Conservation (phyloP, 2,888 invertebrate species). For the Falcaria lacertinaria region DNA sequence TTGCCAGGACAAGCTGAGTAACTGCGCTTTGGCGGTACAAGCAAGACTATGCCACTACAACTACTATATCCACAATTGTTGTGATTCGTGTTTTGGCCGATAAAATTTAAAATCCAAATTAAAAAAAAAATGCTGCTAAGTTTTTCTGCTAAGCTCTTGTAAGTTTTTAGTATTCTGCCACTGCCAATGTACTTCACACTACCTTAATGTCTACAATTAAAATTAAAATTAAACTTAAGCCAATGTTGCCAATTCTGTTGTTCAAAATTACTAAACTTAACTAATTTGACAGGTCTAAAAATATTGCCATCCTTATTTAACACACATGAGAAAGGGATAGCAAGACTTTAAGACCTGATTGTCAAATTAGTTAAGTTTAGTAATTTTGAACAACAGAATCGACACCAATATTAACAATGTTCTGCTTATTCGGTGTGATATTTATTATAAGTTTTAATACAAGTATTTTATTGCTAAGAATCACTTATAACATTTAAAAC, state of each 20-base stretch:
- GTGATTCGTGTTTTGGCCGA: conserved; percentile 81
- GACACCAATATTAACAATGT: no score
- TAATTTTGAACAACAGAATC: no score
- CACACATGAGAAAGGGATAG: no score
- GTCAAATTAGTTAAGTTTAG: no score
- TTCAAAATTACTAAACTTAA: no score
- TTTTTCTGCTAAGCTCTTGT: no score
- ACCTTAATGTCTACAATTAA: background rate
- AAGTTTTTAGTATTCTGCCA: background rate
- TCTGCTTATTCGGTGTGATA: conserved; percentile 62
- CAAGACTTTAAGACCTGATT: no score
- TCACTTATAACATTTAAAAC: background rate
- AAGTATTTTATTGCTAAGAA: background rate
- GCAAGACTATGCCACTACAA: conserved; percentile 92
- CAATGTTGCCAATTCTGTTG: no score
- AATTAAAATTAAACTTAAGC: no score
- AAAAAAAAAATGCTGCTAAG: background rate
- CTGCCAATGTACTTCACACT: background rate
- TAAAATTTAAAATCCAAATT: conserved; percentile 13
- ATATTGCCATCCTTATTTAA: no score
- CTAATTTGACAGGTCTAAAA: no score
- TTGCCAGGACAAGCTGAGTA: conserved; percentile 86
- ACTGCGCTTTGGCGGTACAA: conserved; percentile 90
- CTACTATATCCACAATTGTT: conserved; percentile 91
- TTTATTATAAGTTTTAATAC: conserved; percentile 35